Conservation (phyloP, 64 coral and sea anemone species). For the Catalaphyllia jardinei region DNA sequence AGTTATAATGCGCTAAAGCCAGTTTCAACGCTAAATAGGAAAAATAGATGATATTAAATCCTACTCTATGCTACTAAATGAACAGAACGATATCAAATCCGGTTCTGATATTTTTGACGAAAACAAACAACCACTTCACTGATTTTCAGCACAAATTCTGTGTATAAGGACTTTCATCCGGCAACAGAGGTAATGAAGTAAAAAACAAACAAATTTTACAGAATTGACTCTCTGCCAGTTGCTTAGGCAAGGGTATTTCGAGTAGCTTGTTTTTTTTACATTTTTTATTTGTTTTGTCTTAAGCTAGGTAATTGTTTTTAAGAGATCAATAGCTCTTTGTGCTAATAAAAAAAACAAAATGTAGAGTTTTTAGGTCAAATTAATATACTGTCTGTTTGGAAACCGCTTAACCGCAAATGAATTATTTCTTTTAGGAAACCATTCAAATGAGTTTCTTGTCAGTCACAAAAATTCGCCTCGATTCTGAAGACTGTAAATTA, state of each 20-base stretch:
- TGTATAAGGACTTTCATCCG: too few relatives aligned
- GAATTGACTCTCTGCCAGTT: not conserved
- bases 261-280: not conserved
- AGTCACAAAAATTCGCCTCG: not conserved
- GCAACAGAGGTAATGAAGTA: not conserved
- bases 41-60: too few relatives aligned
- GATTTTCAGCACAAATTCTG: too few relatives aligned
- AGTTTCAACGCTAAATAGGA: too few relatives aligned
- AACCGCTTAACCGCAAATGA: slow-evolving; percentile 21
- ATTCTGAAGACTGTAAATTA: not conserved
- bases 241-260: not conserved
- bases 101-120: too few relatives aligned
- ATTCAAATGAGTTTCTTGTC: slow-evolving; percentile 7
- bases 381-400: not conserved
- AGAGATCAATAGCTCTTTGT: not conserved
- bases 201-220: not conserved
- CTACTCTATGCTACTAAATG: too few relatives aligned
- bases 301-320: not conserved
- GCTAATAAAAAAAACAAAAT: not conserved
- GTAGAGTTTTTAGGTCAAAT: not conserved
- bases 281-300: not conserved
- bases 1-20: too few relatives aligned
- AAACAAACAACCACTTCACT: too few relatives aligned
- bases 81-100: too few relatives aligned
- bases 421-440: not conserved